Percentiles rank a stretch among this genome's conserved stretches.
phyloP scores from a whole-genome alignment of 2,113 vertebrate species.

The Steatornis caripensis region DNA sequence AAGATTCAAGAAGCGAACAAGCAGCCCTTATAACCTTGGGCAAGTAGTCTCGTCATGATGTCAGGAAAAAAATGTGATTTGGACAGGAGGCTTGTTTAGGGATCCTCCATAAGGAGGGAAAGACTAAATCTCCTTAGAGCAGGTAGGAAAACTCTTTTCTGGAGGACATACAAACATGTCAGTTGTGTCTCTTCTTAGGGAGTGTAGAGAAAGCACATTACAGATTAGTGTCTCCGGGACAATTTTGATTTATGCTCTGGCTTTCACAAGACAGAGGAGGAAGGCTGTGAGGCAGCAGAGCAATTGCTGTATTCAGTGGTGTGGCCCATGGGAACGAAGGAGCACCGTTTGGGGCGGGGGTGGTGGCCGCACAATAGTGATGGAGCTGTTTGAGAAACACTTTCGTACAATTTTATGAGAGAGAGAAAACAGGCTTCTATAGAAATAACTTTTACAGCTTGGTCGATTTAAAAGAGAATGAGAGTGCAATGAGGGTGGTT shows the following conservation, averaged over 20 bases:
- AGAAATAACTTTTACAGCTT: slow-evolving; percentile 54
- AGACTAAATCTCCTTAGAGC: neutral
- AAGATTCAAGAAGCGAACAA: neutral
- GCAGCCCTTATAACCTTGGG: neutral
- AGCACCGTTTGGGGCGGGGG: rapidly evolving
- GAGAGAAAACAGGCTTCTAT: slow-evolving; percentile 5
- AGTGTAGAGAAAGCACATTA: neutral
- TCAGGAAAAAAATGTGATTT: neutral
- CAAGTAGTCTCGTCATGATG: neutral
- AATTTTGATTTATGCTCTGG: neutral
- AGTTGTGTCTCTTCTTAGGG: neutral
- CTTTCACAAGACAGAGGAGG: neutral
- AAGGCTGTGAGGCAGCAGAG: neutral
- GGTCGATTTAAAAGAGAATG: slow-evolving; percentile 25
- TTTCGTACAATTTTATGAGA: slow-evolving; percentile 7
- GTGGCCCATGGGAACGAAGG: neutral
- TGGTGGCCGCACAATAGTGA: neutral
- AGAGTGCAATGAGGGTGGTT: neutral
- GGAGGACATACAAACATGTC: neutral
- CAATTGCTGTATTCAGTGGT: neutral
- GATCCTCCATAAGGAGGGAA: neutral
- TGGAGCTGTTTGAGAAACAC: neutral
- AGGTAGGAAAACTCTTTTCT: neutral
- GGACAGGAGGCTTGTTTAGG: neutral
- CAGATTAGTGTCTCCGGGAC: neutral